Evolutionary conservation across 2,113 vertebrate species (phyloP), one percentile per base, ranked within the genome.

Genomic region (Malurus alboscapulatus): DNA sequence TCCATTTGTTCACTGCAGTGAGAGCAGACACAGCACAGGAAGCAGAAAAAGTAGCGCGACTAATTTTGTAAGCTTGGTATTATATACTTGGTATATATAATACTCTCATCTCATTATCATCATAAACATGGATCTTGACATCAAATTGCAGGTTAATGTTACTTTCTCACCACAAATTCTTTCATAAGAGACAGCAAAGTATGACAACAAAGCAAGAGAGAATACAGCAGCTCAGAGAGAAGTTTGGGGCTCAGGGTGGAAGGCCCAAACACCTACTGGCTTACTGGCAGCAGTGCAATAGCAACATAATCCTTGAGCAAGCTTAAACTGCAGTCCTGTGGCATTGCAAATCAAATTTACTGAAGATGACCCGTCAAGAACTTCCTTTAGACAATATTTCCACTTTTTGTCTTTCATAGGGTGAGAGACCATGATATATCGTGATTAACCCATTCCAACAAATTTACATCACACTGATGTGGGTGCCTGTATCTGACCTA

Each of bases 21-120:
- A 78, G 12, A 5, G 21, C 29, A 78, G n/a, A 65, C 16, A 20
- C 32, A 74, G 15, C 11, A 1, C 18, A 85, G 78, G 32, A 63
- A 30, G 44, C 34, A 76, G 53, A 77, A 91, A 77, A 91, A 58
- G 20, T 32, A 36, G 19, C 38, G 50, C 12, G 74, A 29, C 34
- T 34, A 7, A 66, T 58, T 78, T 68, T 21, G 9, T 62, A n/a
- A 34, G 36, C 21, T 61, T 61, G 26, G 5, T 90, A 30, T 42
- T 20, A 34, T 34, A 34, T 34, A 34, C 34, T 34, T 34, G 34
- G 34, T 34, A 34, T 34, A 34, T 34, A 34, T 34, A 34, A 53
- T 5, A 45, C 3, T 48, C 2, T 22, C 14, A 69, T 19, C 19
- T 61, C 0, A 0, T 19, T 3, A 84, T 5, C 17, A 22, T 24